phyloP scores from a whole-genome alignment of 2,888 invertebrate species.

The Ephialtes manifestator region DNA sequence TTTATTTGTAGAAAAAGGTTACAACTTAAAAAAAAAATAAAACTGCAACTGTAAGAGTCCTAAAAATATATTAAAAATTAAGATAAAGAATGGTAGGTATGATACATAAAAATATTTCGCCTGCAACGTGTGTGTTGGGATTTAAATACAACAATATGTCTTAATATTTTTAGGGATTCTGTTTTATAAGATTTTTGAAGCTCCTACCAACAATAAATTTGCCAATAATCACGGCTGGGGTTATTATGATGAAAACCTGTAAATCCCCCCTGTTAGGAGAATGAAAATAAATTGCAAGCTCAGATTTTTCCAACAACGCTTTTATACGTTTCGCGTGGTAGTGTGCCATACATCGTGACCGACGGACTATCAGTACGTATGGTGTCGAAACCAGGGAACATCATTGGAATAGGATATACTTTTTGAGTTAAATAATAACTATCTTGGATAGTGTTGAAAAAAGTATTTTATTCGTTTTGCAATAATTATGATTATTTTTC shows the following conservation, averaged over 20 bases:
- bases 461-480: too few relatives aligned
- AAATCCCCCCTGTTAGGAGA: neutral
- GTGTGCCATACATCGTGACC: too few relatives aligned
- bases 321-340: neutral
- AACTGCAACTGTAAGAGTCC: neutral
- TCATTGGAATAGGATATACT: too few relatives aligned
- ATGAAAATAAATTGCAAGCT: neutral
- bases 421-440: too few relatives aligned
- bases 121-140: neutral
- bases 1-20: neutral
- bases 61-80: neutral
- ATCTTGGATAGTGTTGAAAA: too few relatives aligned
- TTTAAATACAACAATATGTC: neutral
- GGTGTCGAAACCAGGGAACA: too few relatives aligned
- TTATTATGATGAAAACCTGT: neutral
- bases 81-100: neutral
- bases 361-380: too few relatives aligned
- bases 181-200: neutral
- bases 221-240: neutral
- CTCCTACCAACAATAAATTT: neutral
- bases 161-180: neutral
- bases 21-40: neutral
- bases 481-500: too few relatives aligned
- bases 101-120: neutral
- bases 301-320: neutral